Evolutionary conservation across 2,113 vertebrate genomes (phyloP).

Genomic region (Galbula dea): DNA sequence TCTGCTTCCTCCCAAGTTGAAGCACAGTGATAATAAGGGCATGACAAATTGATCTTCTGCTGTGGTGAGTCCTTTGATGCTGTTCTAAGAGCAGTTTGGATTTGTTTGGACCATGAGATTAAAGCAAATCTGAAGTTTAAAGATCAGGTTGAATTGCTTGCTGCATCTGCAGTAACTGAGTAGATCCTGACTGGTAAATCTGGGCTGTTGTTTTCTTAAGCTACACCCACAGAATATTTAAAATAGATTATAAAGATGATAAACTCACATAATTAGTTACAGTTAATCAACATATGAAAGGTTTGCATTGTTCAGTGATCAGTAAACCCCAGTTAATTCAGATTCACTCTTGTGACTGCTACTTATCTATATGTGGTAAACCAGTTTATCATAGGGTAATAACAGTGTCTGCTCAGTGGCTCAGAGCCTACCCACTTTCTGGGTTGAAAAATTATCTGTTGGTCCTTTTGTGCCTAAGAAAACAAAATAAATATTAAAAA

Average conservation of each 20-base stretch:
- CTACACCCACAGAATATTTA: not conserved
- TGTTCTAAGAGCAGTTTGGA: not conserved
- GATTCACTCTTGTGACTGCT: not conserved
- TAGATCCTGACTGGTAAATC: not conserved
- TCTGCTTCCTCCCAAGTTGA: not conserved
- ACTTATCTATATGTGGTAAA: not conserved
- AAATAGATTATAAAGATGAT: not conserved
- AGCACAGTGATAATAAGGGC: not conserved
- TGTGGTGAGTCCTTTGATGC: conserved; percentile 3
- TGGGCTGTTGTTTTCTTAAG: not conserved
- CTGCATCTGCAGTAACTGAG: not conserved
- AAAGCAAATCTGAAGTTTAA: conserved; percentile 21
- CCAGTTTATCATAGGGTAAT: not conserved
- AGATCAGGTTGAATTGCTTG: not conserved
- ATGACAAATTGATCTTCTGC: conserved; percentile 40
- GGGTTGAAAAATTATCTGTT: not conserved
- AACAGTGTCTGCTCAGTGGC: not conserved
- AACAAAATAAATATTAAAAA: not conserved
- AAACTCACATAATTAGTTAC: not conserved
- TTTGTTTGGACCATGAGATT: conserved; percentile 14
- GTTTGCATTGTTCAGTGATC: not conserved
- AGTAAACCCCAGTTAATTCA: not conserved
- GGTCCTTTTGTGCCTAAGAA: not conserved
- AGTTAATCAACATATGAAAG: not conserved
- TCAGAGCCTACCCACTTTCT: not conserved